Evolutionary conservation across 2,113 vertebrate species (phyloP), one percentile per base, ranked within the genome.

Genomic region (Ifrita kowaldi): DNA sequence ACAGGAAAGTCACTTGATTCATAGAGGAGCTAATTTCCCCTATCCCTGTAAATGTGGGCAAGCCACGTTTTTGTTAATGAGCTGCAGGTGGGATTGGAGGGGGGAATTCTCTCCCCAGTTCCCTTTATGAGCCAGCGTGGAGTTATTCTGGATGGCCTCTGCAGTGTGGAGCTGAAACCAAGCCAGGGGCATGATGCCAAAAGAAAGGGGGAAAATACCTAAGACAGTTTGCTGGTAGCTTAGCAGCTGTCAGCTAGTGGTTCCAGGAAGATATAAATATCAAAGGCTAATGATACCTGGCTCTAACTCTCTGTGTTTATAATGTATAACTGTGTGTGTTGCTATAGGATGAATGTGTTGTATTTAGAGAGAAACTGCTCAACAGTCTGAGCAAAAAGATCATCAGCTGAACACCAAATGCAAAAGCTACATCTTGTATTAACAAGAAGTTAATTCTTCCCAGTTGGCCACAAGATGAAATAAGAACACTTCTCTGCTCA

Each of bases 191-290:
- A 57, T 1, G 30, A 32, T 44, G 92, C 95, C 94, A 93, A 82
- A 81, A 79, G 88, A 41, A 90, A 88, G 60, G 87, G 59, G 68
- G 14, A 49, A 74, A 88, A 83, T 49, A 49, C 79, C 88, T 63
- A 16, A 85, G 67, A 50, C 82, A 81, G 59, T 80, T 90, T 93
- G 67, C 89, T 86, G 92, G 86, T 89, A 95, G 90, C 95, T 95
- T 75, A 92, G 80, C 92, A 96, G 92, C 92, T 96, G 95, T 93
- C 93, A 93, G 85, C 94, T 88, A 26, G 30, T 53, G 90, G 71
- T 74, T 95, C 67, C 71, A 94, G 84, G 88, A 94, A 85, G 63
- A 80, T 76, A 90, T 69, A 94, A 92, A 92, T 62, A 84, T 92
- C 76, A 76, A 90, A 95, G 92, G 88, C 88, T 94, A 90, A 84